phyloP scores from a whole-genome alignment of 2,113 vertebrate species.

The Apteryx owenii region DNA sequence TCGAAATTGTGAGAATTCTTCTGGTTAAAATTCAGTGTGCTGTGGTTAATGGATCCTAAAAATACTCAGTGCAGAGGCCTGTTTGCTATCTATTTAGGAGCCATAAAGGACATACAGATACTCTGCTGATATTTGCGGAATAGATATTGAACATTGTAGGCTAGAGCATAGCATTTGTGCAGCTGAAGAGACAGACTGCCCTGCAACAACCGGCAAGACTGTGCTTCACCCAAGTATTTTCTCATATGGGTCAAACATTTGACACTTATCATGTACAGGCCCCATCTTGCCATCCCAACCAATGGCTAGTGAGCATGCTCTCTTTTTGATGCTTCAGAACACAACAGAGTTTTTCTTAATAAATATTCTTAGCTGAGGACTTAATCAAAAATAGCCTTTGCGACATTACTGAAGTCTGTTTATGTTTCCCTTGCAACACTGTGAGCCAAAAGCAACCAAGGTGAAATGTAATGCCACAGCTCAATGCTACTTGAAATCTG shows the following conservation, averaged over 20 bases:
- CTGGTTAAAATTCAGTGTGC: background rate
- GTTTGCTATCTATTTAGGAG: background rate
- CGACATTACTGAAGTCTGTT: background rate
- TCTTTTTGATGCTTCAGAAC: background rate
- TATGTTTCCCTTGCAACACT: background rate
- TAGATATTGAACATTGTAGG: background rate
- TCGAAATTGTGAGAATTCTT: conserved; percentile 23
- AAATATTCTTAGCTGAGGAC: background rate
- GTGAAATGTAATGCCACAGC: accelerated
- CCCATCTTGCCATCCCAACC: background rate
- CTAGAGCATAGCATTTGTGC: background rate
- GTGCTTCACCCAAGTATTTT: background rate
- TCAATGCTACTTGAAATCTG: background rate
- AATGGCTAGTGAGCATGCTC: background rate
- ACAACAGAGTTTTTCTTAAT: background rate
- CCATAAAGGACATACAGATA: background rate
- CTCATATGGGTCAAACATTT: background rate
- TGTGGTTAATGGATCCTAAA: background rate
- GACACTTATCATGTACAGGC: background rate
- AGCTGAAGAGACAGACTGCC: background rate
- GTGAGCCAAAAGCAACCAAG: background rate
- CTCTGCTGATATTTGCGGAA: background rate
- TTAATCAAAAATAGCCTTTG: background rate
- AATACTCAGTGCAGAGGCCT: background rate
- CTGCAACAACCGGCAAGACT: background rate